A percentile compares a stretch with the other conserved stretches of the same genome.
phyloP scores from a whole-genome alignment of 2,888 invertebrate genomes.

The Dolichomitus sp. region DNA sequence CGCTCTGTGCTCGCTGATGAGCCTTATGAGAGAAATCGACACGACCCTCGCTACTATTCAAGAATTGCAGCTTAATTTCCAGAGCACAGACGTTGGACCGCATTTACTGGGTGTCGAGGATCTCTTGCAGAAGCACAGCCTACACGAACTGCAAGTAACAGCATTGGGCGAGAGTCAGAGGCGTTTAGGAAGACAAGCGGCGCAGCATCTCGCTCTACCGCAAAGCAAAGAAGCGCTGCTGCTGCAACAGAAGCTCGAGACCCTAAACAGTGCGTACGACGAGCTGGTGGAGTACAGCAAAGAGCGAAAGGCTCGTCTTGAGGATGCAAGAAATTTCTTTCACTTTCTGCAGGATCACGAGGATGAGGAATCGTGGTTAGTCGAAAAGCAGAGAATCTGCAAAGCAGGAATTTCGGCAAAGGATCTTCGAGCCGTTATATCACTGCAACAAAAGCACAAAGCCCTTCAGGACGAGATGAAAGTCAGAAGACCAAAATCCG shows the following conservation, averaged over 20 bases:
- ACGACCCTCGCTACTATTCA: conserved; percentile 94
- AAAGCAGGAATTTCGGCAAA: conserved; percentile 97
- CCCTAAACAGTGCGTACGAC: conserved; percentile 93
- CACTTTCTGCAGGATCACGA: conserved; percentile 99
- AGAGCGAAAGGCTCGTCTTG: conserved; percentile 93
- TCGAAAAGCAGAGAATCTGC: conserved; percentile 97
- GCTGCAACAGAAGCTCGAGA: conserved; percentile 91
- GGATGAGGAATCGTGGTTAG: conserved; percentile 98
- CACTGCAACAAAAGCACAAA: conserved; percentile 97
- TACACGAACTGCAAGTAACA: conserved; percentile 94
- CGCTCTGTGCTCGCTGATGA: conserved; percentile 94
- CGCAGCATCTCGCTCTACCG: conserved; percentile 80
- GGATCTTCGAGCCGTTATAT: conserved; percentile 96
- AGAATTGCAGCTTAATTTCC: conserved; percentile 93
- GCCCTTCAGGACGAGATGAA: conserved; percentile 96
- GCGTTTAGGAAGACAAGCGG: conserved; percentile 90
- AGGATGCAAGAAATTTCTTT: conserved; percentile 97
- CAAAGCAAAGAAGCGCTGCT: conserved; percentile 86
- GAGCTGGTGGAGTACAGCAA: conserved; percentile 91
- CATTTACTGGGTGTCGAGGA: conserved; percentile 98
- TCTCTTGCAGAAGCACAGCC: conserved; percentile 96
- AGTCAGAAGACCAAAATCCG: conserved; percentile 90
- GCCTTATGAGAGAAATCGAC: conserved; percentile 96
- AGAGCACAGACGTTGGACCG: conserved; percentile 96
- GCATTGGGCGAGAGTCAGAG: conserved; percentile 95